A percentile compares a stretch with the other conserved stretches of the same genome.
Conservation (phyloP, 2,797 vertebrate genomes). For the Psittacula derbiana region DNA sequence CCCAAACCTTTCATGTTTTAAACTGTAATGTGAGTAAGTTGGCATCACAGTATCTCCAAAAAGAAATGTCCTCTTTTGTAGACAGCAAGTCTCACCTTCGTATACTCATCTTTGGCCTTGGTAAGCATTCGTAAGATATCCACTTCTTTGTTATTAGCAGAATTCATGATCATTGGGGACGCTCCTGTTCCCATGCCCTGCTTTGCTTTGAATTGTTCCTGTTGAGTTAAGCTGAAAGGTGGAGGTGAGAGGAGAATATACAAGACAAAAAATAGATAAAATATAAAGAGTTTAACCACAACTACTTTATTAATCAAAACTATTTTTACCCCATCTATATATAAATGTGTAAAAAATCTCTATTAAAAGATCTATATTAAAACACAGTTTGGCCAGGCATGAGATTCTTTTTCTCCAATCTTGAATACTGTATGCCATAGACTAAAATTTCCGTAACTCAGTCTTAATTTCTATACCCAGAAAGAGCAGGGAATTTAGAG, state of each 20-base stretch:
- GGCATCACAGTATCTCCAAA: not conserved
- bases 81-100: conserved; percentile 80
- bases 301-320: not conserved
- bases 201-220: conserved; percentile 86
- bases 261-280: not conserved
- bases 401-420: not conserved
- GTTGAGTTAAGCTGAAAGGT: conserved; percentile 84
- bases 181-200: conserved; percentile 71
- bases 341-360: not conserved
- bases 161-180: conserved; percentile 74
- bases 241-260: not conserved
- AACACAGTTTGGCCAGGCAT: not conserved
- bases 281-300: not conserved
- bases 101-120: conserved; percentile 90
- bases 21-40: not conserved
- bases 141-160: conserved; percentile 80
- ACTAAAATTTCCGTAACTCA: not conserved
- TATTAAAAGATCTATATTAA: not conserved
- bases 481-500: conserved; percentile 21
- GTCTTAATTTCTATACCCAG: not conserved
- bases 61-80: not conserved
- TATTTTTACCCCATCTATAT: not conserved
- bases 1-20: not conserved
- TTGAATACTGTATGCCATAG: not conserved
- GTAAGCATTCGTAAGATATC: conserved; percentile 94